A percentile compares a stretch with the other conserved stretches of the same genome.
These are phyloP conservation scores for Neotoxoptera formosana DNA, from an alignment of 1,140 invertebrate species.

Conservation along the genomic window DNA sequence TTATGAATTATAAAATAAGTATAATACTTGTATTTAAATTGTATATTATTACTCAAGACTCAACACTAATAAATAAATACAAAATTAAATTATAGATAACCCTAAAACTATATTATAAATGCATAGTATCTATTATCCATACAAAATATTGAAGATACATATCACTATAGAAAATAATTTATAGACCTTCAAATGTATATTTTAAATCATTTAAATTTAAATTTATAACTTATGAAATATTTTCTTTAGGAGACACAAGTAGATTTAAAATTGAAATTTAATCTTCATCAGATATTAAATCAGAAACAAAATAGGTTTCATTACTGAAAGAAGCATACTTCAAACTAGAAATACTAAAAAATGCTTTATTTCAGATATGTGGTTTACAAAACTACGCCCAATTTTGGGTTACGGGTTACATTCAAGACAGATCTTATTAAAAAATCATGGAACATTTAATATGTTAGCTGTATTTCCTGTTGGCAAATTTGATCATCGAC, in stretches of 20 bases:
- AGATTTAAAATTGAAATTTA: background rate
- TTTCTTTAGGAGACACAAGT: background rate
- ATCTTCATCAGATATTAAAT: background rate
- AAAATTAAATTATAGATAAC: background rate
- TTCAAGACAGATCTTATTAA: slow-evolving; percentile 27
- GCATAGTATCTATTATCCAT: too few relatives aligned
- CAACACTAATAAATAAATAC: background rate
- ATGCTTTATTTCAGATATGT: slow-evolving; percentile 34
- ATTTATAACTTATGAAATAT: too few relatives aligned
- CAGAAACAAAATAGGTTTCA: background rate
- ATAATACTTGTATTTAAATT: background rate
- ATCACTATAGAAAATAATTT: background rate
- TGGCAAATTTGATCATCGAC: background rate
- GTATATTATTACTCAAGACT: background rate
- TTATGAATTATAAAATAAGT: background rate
- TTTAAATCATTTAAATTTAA: background rate
- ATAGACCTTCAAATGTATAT: background rate
- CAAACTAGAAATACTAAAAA: background rate
- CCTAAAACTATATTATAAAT: background rate
- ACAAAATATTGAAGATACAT: too few relatives aligned
- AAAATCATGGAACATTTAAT: background rate
- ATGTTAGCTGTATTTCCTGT: background rate
- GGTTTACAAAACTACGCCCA: slow-evolving; percentile 30
- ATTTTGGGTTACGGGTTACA: slow-evolving; percentile 24
- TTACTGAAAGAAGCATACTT: background rate